Conservation (phyloP, 30 jellyfish, hydroid and myxozoan genomes). For the Aurelia sp. region DNA sequence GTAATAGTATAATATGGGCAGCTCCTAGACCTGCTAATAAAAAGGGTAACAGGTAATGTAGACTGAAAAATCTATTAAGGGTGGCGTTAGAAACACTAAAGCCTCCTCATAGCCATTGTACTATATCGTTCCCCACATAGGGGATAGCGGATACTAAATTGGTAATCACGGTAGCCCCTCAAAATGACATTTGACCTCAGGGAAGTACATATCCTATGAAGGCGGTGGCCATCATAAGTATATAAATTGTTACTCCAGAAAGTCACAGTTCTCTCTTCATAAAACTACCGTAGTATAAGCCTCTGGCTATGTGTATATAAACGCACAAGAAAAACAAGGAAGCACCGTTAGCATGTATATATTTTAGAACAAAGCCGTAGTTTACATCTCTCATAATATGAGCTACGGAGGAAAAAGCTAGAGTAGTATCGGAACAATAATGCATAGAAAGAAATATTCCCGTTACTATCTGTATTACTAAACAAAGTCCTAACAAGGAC, state of each 20-base stretch:
- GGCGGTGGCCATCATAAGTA: conserved; percentile 64
- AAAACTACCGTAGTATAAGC: conserved; percentile 59
- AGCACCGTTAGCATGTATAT: conserved; percentile 72
- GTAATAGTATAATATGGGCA: conserved; percentile 23
- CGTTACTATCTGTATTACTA: conserved; percentile 36
- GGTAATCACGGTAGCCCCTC: conserved; percentile 74
- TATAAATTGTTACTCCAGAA: conserved; percentile 19
- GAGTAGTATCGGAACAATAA: conserved; percentile 17
- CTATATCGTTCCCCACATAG: conserved; percentile 45
- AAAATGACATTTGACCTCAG: conserved; percentile 70
- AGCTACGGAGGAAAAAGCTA: conserved; percentile 49
- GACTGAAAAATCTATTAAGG: conserved; percentile 46
- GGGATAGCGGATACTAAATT: conserved; percentile 61
- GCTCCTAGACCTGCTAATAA: conserved; percentile 21
- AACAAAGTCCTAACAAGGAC: conserved; percentile 41
- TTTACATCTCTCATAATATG: conserved; percentile 62
- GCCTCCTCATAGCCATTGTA: conserved; percentile 74
- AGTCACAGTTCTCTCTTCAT: not conserved
- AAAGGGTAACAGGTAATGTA: conserved; percentile 51
- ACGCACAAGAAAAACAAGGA: conserved; percentile 53
- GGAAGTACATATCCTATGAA: conserved; percentile 71
- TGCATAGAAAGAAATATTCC: conserved; percentile 74
- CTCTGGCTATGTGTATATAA: conserved; percentile 59
- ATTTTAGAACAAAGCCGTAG: conserved; percentile 42
- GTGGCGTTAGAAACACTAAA: conserved; percentile 56